Conservation (phyloP, 2,888 invertebrate species). For the Loripinus fragilis region DNA sequence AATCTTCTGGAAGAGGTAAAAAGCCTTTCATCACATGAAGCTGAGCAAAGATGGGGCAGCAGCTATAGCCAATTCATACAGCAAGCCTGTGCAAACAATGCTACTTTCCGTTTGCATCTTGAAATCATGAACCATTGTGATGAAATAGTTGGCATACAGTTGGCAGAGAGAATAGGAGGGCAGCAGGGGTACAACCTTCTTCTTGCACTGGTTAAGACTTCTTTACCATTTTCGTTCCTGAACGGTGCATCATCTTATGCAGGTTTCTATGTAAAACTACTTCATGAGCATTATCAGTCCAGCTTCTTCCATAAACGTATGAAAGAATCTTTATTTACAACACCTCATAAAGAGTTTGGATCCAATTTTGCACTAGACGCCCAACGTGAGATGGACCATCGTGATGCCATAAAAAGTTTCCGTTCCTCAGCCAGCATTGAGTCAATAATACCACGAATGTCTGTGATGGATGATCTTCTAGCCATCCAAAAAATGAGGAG, state of each 20-base stretch:
- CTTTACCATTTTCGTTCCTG: slow-evolving; percentile 54
- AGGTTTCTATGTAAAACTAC: slow-evolving; percentile 35
- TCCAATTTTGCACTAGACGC: slow-evolving; percentile 49
- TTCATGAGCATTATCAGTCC: slow-evolving; percentile 34
- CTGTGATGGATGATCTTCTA: slow-evolving; percentile 37
- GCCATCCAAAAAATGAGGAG: slow-evolving; percentile 17
- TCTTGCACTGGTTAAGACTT: slow-evolving; percentile 37
- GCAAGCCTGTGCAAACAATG: slow-evolving; percentile 22
- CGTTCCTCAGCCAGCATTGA: slow-evolving; percentile 41
- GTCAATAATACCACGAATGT: slow-evolving; percentile 40
- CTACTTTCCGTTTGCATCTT: slow-evolving; percentile 24
- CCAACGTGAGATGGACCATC: slow-evolving; percentile 50
- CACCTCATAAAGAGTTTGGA: slow-evolving; percentile 35
- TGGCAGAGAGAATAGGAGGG: slow-evolving; percentile 46
- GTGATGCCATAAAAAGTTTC: slow-evolving; percentile 50
- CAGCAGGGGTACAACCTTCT: slow-evolving; percentile 30
- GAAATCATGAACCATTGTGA: slow-evolving; percentile 37
- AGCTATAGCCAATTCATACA: slow-evolving; percentile 7
- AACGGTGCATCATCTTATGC: slow-evolving; percentile 56
- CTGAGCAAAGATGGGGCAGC: not conserved
- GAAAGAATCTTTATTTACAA: slow-evolving; percentile 41
- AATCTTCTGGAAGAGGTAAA: slow-evolving; percentile 7
- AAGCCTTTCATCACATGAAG: not conserved
- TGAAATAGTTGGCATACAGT: slow-evolving; percentile 40
- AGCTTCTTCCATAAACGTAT: slow-evolving; percentile 39